Percentiles rank a stretch among this genome's conserved stretches.
Conservation (phyloP, 1,140 invertebrate genomes). For the Drosophila nigrodunni region DNA sequence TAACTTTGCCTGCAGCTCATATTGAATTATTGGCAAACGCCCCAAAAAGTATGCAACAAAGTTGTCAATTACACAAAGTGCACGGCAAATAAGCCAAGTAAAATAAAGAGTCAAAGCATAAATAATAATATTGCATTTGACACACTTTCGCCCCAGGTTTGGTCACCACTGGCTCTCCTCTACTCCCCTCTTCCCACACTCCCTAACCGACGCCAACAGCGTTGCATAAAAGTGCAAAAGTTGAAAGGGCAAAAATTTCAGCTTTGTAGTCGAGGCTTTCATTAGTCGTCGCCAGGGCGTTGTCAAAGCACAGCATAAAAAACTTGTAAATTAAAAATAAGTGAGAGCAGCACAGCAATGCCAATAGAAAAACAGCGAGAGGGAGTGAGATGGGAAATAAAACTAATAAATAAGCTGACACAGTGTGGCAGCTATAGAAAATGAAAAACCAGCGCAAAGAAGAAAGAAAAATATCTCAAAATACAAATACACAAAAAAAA, state of each 20-base stretch:
- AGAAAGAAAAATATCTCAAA: slow-evolving; percentile 42
- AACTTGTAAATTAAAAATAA: slow-evolving; percentile 60
- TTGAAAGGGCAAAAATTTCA: slow-evolving; percentile 51
- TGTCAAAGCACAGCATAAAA: slow-evolving; percentile 49
- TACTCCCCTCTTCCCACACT: not conserved
- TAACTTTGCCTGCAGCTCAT: slow-evolving; percentile 25
- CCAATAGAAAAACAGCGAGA: not conserved
- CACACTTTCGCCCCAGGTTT: slow-evolving; percentile 41
- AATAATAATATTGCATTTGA: slow-evolving; percentile 59
- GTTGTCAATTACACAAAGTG: slow-evolving; percentile 56
- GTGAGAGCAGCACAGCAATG: slow-evolving; percentile 6
- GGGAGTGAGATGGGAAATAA: slow-evolving; percentile 15
- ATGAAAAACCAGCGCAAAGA: slow-evolving; percentile 31
- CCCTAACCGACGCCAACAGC: slow-evolving; percentile 13
- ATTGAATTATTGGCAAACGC: slow-evolving; percentile 45
- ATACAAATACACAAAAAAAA: slow-evolving; percentile 12
- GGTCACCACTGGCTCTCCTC: not conserved
- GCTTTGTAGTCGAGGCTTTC: slow-evolving; percentile 54
- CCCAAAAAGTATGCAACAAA: slow-evolving; percentile 51
- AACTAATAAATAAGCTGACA: slow-evolving; percentile 59
- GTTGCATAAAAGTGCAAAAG: slow-evolving; percentile 52
- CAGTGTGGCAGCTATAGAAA: slow-evolving; percentile 32
- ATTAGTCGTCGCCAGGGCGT: slow-evolving; percentile 36
- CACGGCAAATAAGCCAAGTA: slow-evolving; percentile 34
- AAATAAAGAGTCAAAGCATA: slow-evolving; percentile 38